These are phyloP conservation scores for Halesus radiatus DNA, from an alignment of 1,140 invertebrate species.

Conservation along the genomic window DNA sequence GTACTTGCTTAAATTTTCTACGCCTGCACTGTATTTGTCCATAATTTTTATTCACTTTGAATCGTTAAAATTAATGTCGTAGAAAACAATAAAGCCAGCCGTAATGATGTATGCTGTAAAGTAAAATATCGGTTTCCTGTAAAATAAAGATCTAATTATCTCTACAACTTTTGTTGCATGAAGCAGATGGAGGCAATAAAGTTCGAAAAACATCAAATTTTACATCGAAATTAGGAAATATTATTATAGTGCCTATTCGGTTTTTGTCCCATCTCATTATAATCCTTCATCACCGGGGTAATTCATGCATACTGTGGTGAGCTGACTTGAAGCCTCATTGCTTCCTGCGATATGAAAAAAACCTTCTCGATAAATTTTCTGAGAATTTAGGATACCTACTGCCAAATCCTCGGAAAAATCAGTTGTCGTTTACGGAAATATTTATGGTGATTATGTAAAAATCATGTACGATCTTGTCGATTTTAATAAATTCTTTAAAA, in stretches of 20 bases:
- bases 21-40: constrained; percentile 24
- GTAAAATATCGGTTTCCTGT: constrained; percentile 43
- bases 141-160: constrained; percentile 41
- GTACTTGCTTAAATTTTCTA: constrained; percentile 3
- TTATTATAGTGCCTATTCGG: background rate
- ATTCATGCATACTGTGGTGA: constrained; percentile 20
- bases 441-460: too few relatives aligned
- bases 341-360: background rate
- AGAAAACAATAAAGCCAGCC: constrained; percentile 48
- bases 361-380: too few relatives aligned
- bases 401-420: too few relatives aligned
- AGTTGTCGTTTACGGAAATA: too few relatives aligned
- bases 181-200: constrained; percentile 32
- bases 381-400: too few relatives aligned
- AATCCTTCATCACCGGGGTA: background rate
- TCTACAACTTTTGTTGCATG: background rate
- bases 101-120: constrained; percentile 50
- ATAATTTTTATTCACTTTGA: constrained; percentile 26
- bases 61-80: constrained; percentile 50
- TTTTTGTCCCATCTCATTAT: constrained; percentile 35
- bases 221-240: constrained; percentile 25
- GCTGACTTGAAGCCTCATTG: background rate
- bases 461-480: too few relatives aligned
- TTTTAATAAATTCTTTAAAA: too few relatives aligned
- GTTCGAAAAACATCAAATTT: constrained; percentile 8